Evolutionary conservation across 1,140 invertebrate species (phyloP), one percentile per base, ranked within the genome.

Genomic region (Drosophila watanabei): DNA sequence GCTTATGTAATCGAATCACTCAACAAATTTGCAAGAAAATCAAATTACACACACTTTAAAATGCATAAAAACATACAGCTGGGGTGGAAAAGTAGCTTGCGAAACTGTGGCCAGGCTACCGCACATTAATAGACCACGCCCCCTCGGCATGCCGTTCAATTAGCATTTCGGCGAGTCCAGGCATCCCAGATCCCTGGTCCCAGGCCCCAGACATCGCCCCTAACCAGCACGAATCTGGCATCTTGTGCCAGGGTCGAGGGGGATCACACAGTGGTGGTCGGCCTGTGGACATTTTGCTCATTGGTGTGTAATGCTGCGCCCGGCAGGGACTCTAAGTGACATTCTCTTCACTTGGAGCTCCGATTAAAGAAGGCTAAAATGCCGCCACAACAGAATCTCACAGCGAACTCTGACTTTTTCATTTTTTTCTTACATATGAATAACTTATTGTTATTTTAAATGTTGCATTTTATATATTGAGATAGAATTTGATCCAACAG

Each of bases 21-120:
- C 80, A 89, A 71, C 72, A 68, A 88, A 84, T 88, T 89, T 80
- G 73, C 85, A 89, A 81, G 58, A 60, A 81, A 88, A 84, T 81
- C 72, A 84, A 81, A 89, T 88, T 78, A 66, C 83, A 66, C 51
- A 82, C 51, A 76, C 80, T 80, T 89, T 75, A 66, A 89, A 80
- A 78, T 58, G 54, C 60, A 72, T 16, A 60, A 75, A 82, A 76
- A 46, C 28, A 14, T 24, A 43, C 33, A 32, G 32, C 41, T 61
- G 18, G 33, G 43, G 49, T 46, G 28, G 35, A 33, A 54, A 75
- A 51, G 32, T 41, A 18, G 11, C 20, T 18, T 39, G 39, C 28
- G 30, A 39, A 28, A 33, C 13, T 59, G 35, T 20, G 35, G 45
- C 39, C 48, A 52, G 35, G 57, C 75, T 77, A 77, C 75, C 48